Conservation (phyloP, 2,888 invertebrate species). For the Tiliacea citrago region DNA sequence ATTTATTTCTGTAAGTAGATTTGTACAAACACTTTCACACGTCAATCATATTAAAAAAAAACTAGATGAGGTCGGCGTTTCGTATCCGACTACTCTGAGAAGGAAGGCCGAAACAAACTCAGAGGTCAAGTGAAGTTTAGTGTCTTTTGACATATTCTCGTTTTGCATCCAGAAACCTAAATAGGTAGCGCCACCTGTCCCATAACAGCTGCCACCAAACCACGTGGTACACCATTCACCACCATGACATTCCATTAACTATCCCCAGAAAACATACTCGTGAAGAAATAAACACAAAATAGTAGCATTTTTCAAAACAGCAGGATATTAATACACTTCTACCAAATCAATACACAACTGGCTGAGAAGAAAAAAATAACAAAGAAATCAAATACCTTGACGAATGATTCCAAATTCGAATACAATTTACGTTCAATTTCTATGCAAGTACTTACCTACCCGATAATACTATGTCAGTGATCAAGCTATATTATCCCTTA, state of each 20-base stretch:
- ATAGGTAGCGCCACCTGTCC: conserved; percentile 52
- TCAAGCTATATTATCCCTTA: conserved; percentile 24
- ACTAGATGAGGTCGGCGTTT: too few species aligned
- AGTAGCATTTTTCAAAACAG: conserved; percentile 55
- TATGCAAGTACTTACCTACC: conserved; percentile 52
- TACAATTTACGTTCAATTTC: conserved; percentile 68
- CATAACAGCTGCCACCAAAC: conserved; percentile 47
- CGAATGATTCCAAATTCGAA: conserved; percentile 82
- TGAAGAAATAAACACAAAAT: conserved; percentile 51
- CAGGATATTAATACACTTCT: conserved; percentile 52
- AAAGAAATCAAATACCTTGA: conserved; percentile 80
- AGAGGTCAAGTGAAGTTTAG: too few species aligned
- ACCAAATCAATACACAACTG: conserved; percentile 72
- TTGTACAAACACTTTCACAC: too few species aligned
- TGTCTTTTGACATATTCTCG: too few species aligned
- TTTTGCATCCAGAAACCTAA: not conserved
- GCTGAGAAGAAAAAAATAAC: conserved; percentile 68
- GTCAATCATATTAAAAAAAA: too few species aligned
- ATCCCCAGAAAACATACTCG: conserved; percentile 38
- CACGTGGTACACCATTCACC: conserved; percentile 36
- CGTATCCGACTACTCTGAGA: too few species aligned
- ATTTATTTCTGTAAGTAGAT: too few species aligned
- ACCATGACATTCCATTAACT: conserved; percentile 55
- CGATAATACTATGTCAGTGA: not conserved
- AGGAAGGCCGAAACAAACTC: too few species aligned